Evolutionary conservation across 2,888 invertebrate genomes (phyloP).

Genomic region (Orthosia cruda): DNA sequence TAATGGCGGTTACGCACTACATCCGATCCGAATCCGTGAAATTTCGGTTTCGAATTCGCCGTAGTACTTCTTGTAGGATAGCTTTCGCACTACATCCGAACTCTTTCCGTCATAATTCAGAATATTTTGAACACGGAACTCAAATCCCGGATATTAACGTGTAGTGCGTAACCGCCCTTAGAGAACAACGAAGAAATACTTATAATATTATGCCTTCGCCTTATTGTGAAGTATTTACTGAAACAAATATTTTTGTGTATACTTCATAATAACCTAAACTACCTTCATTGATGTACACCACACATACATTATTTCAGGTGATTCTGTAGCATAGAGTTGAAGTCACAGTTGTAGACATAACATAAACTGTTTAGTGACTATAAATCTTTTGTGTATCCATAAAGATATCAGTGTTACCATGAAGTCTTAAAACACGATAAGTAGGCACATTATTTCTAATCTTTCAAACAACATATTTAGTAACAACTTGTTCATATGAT

Average conservation of each 20-base stretch:
- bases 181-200: not conserved
- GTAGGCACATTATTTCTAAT: constrained; percentile 1
- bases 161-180: no score
- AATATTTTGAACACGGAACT: no score
- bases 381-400: not conserved
- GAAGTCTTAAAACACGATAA: not conserved
- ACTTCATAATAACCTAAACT: no score
- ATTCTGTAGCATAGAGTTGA: not conserved
- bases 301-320: not conserved
- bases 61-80: no score
- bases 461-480: not conserved
- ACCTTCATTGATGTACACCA: not conserved
- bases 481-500: constrained; percentile 50
- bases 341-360: not conserved
- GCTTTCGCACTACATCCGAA: no score
- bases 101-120: no score
- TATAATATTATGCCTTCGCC: not conserved
- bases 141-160: no score
- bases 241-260: not conserved
- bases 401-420: constrained; percentile 2
- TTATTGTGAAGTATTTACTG: not conserved
- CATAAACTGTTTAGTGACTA: not conserved
- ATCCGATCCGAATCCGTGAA: no score
- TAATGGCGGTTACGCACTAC: no score
- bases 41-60: no score